These are phyloP conservation scores for Ellobius talpinus DNA, from an alignment of 2,113 vertebrate species.

Conservation along the genomic window DNA sequence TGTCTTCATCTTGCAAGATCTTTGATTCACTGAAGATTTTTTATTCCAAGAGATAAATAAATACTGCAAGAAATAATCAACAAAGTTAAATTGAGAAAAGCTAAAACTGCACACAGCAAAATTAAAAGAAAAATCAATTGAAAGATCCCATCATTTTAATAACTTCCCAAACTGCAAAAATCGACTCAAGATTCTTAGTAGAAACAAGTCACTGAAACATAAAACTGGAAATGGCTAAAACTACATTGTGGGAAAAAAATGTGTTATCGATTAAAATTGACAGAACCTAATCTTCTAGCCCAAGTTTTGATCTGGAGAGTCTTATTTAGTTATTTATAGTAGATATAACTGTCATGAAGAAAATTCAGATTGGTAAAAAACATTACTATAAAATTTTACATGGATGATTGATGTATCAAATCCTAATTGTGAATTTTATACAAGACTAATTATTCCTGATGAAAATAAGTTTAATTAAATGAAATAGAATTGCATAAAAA, in stretches of 20 bases:
- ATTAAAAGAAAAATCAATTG: conserved; percentile 59
- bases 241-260: conserved; percentile 15
- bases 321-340: neutral
- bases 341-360: conserved; percentile 40
- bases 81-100: conserved; percentile 41
- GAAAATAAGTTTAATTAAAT: conserved; percentile 57
- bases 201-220: conserved; percentile 51
- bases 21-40: neutral
- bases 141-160: conserved; percentile 44
- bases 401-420: conserved; percentile 20
- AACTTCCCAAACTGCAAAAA: conserved; percentile 59
- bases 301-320: conserved; percentile 59
- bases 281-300: conserved; percentile 53
- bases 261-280: conserved; percentile 60
- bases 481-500: conserved; percentile 34
- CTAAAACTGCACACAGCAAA: conserved; percentile 36
- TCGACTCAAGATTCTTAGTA: conserved; percentile 49
- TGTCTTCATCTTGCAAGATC: neutral
- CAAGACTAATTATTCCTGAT: neutral
- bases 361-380: conserved; percentile 36
- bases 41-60: conserved; percentile 44
- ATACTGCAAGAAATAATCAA: conserved; percentile 44
- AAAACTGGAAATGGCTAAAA: conserved; percentile 57
- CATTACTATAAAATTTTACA: conserved; percentile 11
- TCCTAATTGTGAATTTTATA: conserved; percentile 38